phyloP scores from a whole-genome alignment of 2,888 invertebrate species.

The Halictus ligatus region DNA sequence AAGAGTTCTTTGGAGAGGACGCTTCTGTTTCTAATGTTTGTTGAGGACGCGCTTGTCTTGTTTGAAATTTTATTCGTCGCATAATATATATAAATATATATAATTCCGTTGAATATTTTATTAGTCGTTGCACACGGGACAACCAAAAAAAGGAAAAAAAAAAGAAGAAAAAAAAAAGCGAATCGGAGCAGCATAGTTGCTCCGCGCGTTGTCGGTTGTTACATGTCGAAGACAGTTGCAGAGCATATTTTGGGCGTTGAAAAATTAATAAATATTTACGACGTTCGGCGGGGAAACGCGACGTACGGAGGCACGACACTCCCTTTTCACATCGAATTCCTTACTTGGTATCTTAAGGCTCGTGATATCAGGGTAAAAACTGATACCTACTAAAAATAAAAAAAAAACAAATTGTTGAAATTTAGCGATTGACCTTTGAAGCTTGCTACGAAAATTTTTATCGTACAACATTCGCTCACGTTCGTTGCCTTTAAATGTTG shows the following conservation, averaged over 20 bases:
- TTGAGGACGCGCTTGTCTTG: slow-evolving; percentile 48
- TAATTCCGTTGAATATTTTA: slow-evolving; percentile 38
- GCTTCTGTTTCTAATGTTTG: slow-evolving; percentile 28
- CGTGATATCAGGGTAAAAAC: slow-evolving; percentile 70
- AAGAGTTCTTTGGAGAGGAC: slow-evolving; percentile 29
- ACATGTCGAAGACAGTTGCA: slow-evolving; percentile 45
- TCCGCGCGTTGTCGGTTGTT: slow-evolving; percentile 9
- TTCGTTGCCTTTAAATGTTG: slow-evolving; percentile 73
- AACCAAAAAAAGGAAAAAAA: not conserved
- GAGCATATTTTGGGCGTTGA: not conserved
- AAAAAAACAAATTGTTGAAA: slow-evolving; percentile 55
- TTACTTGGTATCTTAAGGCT: slow-evolving; percentile 69
- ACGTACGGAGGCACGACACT: slow-evolving; percentile 16
- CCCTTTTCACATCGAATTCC: slow-evolving; percentile 48
- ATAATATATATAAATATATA: slow-evolving; percentile 54
- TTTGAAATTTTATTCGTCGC: slow-evolving; percentile 46
- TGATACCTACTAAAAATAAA: slow-evolving; percentile 59
- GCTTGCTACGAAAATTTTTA: slow-evolving; percentile 61
- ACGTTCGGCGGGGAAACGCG: not conserved
- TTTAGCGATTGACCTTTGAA: slow-evolving; percentile 62
- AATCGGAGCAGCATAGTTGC: not conserved
- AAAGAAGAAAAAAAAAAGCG: not conserved
- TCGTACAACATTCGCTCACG: slow-evolving; percentile 69
- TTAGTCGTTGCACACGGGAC: not conserved
- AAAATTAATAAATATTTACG: not conserved